Evolutionary conservation across 2,113 vertebrate genomes (phyloP).

Genomic region (Nansenia antarctica): DNA sequence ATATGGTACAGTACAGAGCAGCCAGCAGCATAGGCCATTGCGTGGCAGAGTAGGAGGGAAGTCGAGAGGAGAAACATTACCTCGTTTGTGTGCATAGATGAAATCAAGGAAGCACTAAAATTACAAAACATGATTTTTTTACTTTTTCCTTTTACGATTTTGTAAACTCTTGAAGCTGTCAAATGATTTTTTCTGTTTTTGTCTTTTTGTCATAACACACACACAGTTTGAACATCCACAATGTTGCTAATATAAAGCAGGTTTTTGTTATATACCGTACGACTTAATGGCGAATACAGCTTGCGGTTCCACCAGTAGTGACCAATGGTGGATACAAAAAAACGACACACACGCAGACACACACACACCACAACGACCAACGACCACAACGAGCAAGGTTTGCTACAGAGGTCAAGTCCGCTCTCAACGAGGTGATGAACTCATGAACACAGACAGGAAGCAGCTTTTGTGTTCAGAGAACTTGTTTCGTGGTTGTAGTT

Average conservation of each 20-base stretch:
- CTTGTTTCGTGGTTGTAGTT: slow-evolving; percentile 24
- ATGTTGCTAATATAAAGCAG: slow-evolving; percentile 71
- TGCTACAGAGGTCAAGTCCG: slow-evolving; percentile 71
- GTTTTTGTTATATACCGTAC: slow-evolving; percentile 59
- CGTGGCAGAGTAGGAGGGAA: slow-evolving; percentile 48
- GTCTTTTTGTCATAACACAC: slow-evolving; percentile 61
- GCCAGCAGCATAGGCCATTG: slow-evolving; percentile 58
- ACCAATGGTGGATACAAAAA: slow-evolving; percentile 42
- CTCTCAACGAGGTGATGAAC: slow-evolving; percentile 77
- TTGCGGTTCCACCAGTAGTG: slow-evolving; percentile 72
- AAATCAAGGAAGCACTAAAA: slow-evolving; percentile 97
- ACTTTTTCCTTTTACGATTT: slow-evolving; percentile 71
- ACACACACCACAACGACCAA: slow-evolving; percentile 78
- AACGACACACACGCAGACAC: slow-evolving; percentile 68
- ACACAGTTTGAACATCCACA: slow-evolving; percentile 68
- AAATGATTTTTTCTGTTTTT: slow-evolving; percentile 64
- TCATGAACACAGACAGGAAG: slow-evolving; percentile 90
- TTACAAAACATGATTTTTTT: slow-evolving; percentile 69
- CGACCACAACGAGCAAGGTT: slow-evolving; percentile 69
- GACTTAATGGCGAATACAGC: slow-evolving; percentile 75
- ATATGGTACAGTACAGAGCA: slow-evolving; percentile 31
- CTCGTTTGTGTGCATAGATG: slow-evolving; percentile 98
- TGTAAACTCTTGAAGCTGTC: slow-evolving; percentile 80
- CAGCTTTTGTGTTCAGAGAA: slow-evolving; percentile 81
- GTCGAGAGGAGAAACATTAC: slow-evolving; percentile 71